Conservation (phyloP, 1,140 invertebrate species). For the Streblospio benedicti region DNA sequence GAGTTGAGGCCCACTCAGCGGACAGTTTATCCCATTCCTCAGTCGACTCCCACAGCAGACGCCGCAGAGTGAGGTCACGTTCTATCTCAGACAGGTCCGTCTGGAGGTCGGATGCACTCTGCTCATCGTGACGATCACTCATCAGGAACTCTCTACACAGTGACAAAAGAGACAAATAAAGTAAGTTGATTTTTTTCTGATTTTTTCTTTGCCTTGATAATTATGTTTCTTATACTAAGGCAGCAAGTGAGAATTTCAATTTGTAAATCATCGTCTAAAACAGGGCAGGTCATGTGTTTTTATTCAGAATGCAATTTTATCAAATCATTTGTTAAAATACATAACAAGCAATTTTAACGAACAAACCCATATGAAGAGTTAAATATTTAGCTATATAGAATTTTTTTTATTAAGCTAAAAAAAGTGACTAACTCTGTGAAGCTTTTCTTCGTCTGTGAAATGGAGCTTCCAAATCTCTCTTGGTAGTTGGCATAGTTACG, state of each 20-base stretch:
- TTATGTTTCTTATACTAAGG: too few relatives aligned
- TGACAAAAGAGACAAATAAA: neutral
- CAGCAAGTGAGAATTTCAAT: too few relatives aligned
- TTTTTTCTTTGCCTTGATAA: neutral
- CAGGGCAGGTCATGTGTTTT: too few relatives aligned
- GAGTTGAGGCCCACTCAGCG: conserved; percentile 37
- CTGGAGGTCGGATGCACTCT: conserved; percentile 37
- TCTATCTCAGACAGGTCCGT: conserved; percentile 43
- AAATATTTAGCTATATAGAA: too few relatives aligned
- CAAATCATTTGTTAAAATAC: too few relatives aligned
- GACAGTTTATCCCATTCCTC: conserved; percentile 41
- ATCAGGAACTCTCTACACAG: conserved; percentile 32
- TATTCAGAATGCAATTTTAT: too few relatives aligned
- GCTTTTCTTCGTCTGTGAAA: conserved; percentile 27
- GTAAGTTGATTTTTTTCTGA: neutral
- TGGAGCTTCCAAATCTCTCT: conserved; percentile 42
- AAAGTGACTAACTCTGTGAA: conserved; percentile 7
- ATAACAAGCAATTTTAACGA: too few relatives aligned
- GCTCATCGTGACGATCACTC: conserved; percentile 30
- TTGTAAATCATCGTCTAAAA: too few relatives aligned
- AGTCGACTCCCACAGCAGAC: conserved; percentile 42
- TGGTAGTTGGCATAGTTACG: conserved; percentile 43
- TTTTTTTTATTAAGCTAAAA: too few relatives aligned
- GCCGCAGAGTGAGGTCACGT: conserved; percentile 40
- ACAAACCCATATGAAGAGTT: too few relatives aligned